Base-by-base conservation (phyloP, 2,113 vertebrate species). In the Nibea coibor region DNA sequence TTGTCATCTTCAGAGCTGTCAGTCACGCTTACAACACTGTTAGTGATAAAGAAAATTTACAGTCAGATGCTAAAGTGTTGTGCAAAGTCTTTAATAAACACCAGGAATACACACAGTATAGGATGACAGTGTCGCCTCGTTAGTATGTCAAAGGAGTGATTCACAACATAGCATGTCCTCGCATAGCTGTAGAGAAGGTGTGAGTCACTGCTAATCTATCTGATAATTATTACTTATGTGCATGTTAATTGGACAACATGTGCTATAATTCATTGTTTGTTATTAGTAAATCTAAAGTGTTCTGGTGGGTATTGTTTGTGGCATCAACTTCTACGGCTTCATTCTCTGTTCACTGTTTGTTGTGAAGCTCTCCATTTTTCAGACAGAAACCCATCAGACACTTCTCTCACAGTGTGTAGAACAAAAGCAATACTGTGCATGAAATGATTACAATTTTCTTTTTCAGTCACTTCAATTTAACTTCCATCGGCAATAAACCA, bases 401-500 rank as follows among this genome's bases (percentile, higher is more conserved):
- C 83, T 80, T 72, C 65, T 84, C 76, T 86, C 80, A 78, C 70
- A 82, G 66, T 67, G 65, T 80, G 73, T 45, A 59, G 66, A 87
- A 83, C 78, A 88, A 86, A 87, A 88, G 62, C 72, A 78, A 61
- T 57, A 64, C 67, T 80, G 74, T 82, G 70, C 56, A 83, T 72
- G 61, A 85, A 76, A 89, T 88, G 17, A 85, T 80, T 83, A 68
- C 63, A 84, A 19, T 87, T 85, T 84, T 75, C 51, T 74, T 69
- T 84, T 67, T 64, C 70, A 72, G 58, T 78, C 63, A 59, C 64
- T 86, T 84, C 73, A 86, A 75, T 79, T 87, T 78, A 68, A 87
- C 66, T 83, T 82, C 66, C 72, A 81, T 58, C 84, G 65, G 75
- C 83, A 85, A 80, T 78, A 90, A 91, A 89, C 72, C 78, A 82